These are phyloP conservation scores for Leucophenga montana DNA, from an alignment of 2,888 invertebrate genomes.

Conservation along the genomic window DNA sequence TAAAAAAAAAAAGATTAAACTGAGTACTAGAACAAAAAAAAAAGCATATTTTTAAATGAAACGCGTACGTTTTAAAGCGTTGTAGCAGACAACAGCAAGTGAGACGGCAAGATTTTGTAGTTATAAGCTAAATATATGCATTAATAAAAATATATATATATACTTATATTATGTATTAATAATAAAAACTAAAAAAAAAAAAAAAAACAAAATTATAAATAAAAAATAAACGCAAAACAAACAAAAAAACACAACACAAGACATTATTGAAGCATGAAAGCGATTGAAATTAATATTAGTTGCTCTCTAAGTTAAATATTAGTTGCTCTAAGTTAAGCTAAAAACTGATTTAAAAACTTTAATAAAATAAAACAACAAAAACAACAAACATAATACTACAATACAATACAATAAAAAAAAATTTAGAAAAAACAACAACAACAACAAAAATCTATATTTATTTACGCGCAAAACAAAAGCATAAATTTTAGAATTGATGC, in stretches of 20 bases:
- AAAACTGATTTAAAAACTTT: constrained; percentile 13
- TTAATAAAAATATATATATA: constrained; percentile 22
- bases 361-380: constrained; percentile 39
- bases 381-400: too few relatives aligned
- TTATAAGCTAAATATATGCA: constrained; percentile 39
- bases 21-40: constrained; percentile 27
- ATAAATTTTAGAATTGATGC: constrained; percentile 27
- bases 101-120: constrained; percentile 21
- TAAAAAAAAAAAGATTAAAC: constrained; percentile 36
- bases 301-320: constrained; percentile 22
- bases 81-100: neutral
- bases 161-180: constrained; percentile 3
- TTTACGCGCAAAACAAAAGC: constrained; percentile 51
- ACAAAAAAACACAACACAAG: constrained; percentile 34
- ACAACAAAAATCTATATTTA: constrained; percentile 49
- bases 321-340: constrained; percentile 15
- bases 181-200: constrained; percentile 24
- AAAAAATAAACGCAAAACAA: constrained; percentile 34
- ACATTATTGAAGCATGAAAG: constrained; percentile 30
- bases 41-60: constrained; percentile 25
- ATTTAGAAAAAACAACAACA: constrained; percentile 35
- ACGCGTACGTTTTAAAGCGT: neutral
- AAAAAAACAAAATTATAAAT: neutral
- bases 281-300: constrained; percentile 27
- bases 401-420: constrained; percentile 45